These are phyloP conservation scores for Scotopteryx bipunctaria DNA, from an alignment of 2,888 invertebrate genomes.

Conservation along the genomic window DNA sequence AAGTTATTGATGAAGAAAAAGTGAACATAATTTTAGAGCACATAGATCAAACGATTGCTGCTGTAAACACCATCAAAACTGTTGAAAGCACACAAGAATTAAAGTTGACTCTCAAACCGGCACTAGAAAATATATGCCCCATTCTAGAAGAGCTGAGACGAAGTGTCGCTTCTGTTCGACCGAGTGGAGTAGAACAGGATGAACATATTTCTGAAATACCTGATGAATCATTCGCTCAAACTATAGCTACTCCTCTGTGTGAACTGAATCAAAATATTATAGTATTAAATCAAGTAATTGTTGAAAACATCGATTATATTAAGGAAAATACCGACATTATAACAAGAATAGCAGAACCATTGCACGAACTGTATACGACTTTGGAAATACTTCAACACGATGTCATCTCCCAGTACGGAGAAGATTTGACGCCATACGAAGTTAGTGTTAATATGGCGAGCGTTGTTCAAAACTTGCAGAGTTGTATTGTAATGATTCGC, in stretches of 20 bases:
- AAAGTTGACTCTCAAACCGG: conserved; percentile 45
- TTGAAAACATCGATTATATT: conserved; percentile 61
- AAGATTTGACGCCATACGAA: conserved; percentile 54
- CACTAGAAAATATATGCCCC: conserved; percentile 62
- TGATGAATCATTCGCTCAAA: conserved; percentile 64
- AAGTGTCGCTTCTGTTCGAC: conserved; percentile 58
- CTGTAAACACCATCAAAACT: conserved; percentile 57
- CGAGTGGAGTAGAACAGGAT: conserved; percentile 42
- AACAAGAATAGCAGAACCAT: conserved; percentile 70
- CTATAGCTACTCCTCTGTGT: conserved; percentile 63
- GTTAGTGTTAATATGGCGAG: conserved; percentile 61
- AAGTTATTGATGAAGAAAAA: conserved; percentile 43
- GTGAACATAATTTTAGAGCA: conserved; percentile 59
- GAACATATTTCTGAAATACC: conserved; percentile 64
- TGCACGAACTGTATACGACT: conserved; percentile 70
- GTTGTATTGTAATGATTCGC: conserved; percentile 73
- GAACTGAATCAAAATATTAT: conserved; percentile 66
- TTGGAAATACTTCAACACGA: conserved; percentile 75
- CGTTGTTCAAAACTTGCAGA: conserved; percentile 68
- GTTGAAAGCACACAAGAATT: conserved; percentile 54
- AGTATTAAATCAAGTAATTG: conserved; percentile 59
- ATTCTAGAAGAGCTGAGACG: conserved; percentile 66
- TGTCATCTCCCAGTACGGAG: conserved; percentile 68
- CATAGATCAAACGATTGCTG: conserved; percentile 65
- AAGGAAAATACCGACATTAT: conserved; percentile 57